Evolutionary conservation across 2,113 vertebrate genomes (phyloP).

Genomic region (Centrocercus urophasianus): DNA sequence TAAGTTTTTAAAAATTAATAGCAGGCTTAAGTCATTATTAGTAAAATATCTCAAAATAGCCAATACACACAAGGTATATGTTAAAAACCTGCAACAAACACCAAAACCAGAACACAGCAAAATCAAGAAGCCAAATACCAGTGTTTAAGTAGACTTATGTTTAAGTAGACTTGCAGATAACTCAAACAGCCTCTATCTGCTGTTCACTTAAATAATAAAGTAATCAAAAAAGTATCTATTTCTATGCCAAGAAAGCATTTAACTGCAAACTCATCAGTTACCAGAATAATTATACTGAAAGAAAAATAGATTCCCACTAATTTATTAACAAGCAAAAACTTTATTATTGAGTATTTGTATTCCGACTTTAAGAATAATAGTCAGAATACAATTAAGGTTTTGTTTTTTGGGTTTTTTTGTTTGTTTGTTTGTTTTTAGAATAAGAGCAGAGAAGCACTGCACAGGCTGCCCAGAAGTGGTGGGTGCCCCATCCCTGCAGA

Average conservation of each 20-base stretch:
- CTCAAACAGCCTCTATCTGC: background rate
- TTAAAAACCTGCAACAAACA: background rate
- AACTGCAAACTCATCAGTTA: background rate
- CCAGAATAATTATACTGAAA: background rate
- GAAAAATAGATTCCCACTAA: background rate
- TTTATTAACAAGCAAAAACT: background rate
- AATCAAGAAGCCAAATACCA: background rate
- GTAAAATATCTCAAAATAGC: background rate
- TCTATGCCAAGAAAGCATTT: background rate
- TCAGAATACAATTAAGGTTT: too few relatives aligned
- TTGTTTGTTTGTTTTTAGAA: too few relatives aligned
- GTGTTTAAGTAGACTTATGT: background rate
- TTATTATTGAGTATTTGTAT: background rate
- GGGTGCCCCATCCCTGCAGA: too few relatives aligned
- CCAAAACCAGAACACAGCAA: background rate
- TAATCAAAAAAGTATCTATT: background rate
- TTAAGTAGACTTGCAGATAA: background rate
- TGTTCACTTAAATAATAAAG: background rate
- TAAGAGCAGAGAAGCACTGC: too few relatives aligned
- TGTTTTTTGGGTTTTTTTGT: too few relatives aligned
- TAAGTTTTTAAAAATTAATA: background rate
- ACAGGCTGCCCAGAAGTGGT: too few relatives aligned
- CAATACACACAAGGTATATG: background rate
- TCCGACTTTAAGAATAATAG: background rate
- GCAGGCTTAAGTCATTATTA: background rate